A percentile compares a stretch with the other conserved stretches of the same genome.
phyloP scores from a whole-genome alignment of 2,113 vertebrate species.

The Pseudopodoces humilis region DNA sequence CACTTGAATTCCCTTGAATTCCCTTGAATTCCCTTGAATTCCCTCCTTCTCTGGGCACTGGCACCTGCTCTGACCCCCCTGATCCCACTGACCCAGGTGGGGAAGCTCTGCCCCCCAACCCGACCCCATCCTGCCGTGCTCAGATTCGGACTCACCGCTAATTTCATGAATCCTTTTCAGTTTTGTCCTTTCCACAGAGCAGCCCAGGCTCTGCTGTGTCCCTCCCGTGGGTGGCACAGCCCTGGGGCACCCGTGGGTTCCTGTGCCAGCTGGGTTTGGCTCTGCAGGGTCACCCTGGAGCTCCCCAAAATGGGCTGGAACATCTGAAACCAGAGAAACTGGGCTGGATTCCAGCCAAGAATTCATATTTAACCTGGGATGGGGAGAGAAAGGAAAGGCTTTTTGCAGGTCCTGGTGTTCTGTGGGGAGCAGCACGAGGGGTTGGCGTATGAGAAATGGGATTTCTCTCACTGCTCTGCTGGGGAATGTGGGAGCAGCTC shows the following conservation, averaged over 20 bases:
- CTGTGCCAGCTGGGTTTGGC: not conserved
- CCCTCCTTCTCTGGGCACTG: not conserved
- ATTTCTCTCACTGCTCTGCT: not conserved
- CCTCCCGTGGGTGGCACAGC: not conserved
- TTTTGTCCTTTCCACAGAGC: not conserved
- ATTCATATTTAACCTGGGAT: not conserved
- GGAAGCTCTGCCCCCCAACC: not conserved
- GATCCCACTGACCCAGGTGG: not conserved
- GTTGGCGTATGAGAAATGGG: not conserved
- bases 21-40: too few species aligned
- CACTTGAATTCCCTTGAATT: not conserved
- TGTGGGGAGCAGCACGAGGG: accelerated
- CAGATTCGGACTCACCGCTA: too few species aligned
- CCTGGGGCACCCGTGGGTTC: not conserved
- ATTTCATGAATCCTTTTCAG: too few species aligned
- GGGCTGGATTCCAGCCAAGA: not conserved
- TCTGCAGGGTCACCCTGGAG: not conserved
- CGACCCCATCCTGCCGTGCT: accelerated
- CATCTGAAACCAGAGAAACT: not conserved
- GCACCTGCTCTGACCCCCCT: not conserved
- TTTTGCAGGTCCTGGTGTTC: not conserved
- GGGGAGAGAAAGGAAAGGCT: accelerated
- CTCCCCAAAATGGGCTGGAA: not conserved
- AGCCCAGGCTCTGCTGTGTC: not conserved
- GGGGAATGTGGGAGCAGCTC: not conserved